phyloP scores from a whole-genome alignment of 2,797 vertebrate species.

The Sorex maritimensis region DNA sequence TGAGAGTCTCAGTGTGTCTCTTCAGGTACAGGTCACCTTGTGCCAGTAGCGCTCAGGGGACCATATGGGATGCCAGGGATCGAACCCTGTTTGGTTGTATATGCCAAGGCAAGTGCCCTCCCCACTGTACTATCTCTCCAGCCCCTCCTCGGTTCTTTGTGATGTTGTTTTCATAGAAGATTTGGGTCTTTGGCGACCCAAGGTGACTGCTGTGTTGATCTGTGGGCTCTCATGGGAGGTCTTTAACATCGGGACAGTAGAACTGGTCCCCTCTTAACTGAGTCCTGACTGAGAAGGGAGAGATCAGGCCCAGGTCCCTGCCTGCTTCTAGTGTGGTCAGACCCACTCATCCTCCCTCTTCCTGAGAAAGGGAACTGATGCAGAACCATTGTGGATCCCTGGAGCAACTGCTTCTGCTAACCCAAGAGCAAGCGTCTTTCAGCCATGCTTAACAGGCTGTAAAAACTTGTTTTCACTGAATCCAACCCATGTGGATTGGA shows the following conservation, averaged over 20 bases:
- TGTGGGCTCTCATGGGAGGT: background rate
- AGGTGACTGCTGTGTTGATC: background rate
- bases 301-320: background rate
- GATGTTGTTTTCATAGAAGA: background rate
- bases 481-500: background rate
- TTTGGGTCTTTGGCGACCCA: background rate
- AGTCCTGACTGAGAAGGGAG: background rate
- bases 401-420: background rate
- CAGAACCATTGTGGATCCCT: background rate
- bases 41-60: background rate
- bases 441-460: background rate
- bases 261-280: background rate
- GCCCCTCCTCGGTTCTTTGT: background rate
- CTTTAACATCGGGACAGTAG: conserved; percentile 1
- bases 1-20: background rate
- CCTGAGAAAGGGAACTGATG: background rate
- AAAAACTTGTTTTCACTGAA: conserved; percentile 44
- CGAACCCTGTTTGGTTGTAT: no score
- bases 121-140: no score
- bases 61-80: no score
- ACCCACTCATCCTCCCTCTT: background rate
- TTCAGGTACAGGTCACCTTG: background rate
- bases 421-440: conserved; percentile 13
- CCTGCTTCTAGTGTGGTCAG: conserved; percentile 24
- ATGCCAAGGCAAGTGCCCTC: no score